A percentile compares a stretch with the other conserved stretches of the same genome.
Conservation (phyloP, 1,140 invertebrate genomes). For the Drosophila equinoxialis region DNA sequence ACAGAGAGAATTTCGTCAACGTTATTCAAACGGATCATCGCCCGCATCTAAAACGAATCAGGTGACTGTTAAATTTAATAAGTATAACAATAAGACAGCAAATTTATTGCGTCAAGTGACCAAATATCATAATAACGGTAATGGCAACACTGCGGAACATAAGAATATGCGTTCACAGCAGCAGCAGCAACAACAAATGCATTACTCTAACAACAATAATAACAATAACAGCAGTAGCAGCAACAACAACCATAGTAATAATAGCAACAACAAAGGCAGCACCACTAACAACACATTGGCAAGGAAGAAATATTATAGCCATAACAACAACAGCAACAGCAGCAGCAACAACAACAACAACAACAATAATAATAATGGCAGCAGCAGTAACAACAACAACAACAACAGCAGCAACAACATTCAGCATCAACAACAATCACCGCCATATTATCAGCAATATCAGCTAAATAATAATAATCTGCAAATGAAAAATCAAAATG, state of each 20-base stretch:
- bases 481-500: constrained; percentile 62
- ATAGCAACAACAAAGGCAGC: constrained; percentile 44
- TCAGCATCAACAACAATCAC: constrained; percentile 40
- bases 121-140: constrained; percentile 38
- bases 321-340: constrained; percentile 35
- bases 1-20: constrained; percentile 45
- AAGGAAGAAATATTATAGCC: constrained; percentile 61
- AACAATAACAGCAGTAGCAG: constrained; percentile 41
- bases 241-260: constrained; percentile 37
- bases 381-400: constrained; percentile 31
- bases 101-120: constrained; percentile 55
- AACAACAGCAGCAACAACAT: constrained; percentile 33
- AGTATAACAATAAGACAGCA: constrained; percentile 58
- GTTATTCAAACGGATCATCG: constrained; percentile 29
- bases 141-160: constrained; percentile 2
- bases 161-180: constrained; percentile 39
- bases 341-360: constrained; percentile 16
- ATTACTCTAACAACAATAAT: constrained; percentile 17
- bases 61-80: constrained; percentile 50
- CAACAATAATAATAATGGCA: constrained; percentile 20
- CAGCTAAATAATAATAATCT: constrained; percentile 52
- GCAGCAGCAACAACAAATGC: constrained; percentile 26
- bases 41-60: constrained; percentile 10
- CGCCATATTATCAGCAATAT: constrained; percentile 24
- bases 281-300: constrained; percentile 39